Evolutionary conservation across 2,888 invertebrate genomes (phyloP).

Genomic region (Pollenia griseotomentosa): DNA sequence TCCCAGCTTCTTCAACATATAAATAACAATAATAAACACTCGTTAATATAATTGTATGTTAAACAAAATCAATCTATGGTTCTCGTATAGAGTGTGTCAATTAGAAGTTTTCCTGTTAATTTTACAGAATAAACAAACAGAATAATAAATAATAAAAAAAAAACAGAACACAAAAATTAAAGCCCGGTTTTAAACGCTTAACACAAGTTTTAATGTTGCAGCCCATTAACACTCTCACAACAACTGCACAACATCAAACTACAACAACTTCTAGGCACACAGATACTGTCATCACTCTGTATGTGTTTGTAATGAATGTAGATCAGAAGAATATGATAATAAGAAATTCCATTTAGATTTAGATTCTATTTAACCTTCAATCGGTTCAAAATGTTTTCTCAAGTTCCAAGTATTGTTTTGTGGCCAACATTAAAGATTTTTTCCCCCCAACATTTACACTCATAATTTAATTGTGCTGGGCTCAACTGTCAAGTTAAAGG

Average conservation of each 20-base stretch:
- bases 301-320: constrained; percentile 12
- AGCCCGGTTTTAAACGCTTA: constrained; percentile 42
- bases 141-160: background rate
- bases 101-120: constrained; percentile 44
- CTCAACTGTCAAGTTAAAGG: constrained; percentile 71
- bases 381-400: constrained; percentile 32
- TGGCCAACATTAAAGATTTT: constrained; percentile 32
- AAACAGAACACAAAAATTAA: constrained; percentile 5
- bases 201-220: constrained; percentile 51
- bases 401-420: constrained; percentile 17
- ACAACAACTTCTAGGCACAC: constrained; percentile 7
- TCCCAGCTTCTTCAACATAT: background rate
- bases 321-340: constrained; percentile 56
- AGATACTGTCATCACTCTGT: background rate
- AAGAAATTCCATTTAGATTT: constrained; percentile 66
- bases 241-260: background rate
- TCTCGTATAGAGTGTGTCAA: constrained; percentile 1
- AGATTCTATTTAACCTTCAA: constrained; percentile 68
- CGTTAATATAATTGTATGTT: background rate
- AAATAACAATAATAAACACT: constrained; percentile 2
- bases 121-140: constrained; percentile 19
- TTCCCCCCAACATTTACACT: constrained; percentile 34
- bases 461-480: constrained; percentile 69
- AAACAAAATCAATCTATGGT: background rate
- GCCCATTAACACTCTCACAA: constrained; percentile 39